These are phyloP conservation scores for Drosophila hamatofila DNA, from an alignment of 2,888 invertebrate species.

Conservation along the genomic window DNA sequence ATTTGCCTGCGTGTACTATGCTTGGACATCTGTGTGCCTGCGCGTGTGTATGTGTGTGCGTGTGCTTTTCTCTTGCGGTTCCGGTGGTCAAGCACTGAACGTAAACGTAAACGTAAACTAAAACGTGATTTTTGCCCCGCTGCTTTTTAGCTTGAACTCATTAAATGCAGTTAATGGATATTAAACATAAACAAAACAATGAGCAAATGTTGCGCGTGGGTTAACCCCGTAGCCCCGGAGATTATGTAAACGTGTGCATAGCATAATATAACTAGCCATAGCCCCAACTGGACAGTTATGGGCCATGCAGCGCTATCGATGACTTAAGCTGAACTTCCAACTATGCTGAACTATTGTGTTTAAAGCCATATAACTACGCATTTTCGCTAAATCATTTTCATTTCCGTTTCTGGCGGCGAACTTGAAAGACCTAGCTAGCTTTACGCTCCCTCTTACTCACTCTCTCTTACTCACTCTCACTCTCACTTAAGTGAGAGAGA, in stretches of 20 bases:
- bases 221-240: slow-evolving; percentile 5
- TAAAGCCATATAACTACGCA: slow-evolving; percentile 3
- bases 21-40: not conserved
- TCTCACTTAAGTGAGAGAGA: not conserved
- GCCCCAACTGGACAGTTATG: slow-evolving; percentile 10
- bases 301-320: slow-evolving; percentile 20
- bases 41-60: slow-evolving; percentile 10
- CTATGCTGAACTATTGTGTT: not conserved
- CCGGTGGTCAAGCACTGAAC: slow-evolving; percentile 45
- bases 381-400: slow-evolving; percentile 62
- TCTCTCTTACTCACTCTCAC: not conserved
- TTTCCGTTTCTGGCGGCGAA: slow-evolving; percentile 50
- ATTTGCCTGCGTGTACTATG: not conserved
- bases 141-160: slow-evolving; percentile 54
- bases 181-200: slow-evolving; percentile 66
- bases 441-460: not conserved
- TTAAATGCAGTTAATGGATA: slow-evolving; percentile 74
- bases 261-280: slow-evolving; percentile 10
- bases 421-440: slow-evolving; percentile 20
- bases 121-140: slow-evolving; percentile 37
- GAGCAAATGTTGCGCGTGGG: slow-evolving; percentile 50
- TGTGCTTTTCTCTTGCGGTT: slow-evolving; percentile 31
- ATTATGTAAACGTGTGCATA: slow-evolving; percentile 34
- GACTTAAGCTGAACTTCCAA: slow-evolving; percentile 4
- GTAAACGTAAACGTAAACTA: slow-evolving; percentile 5